phyloP scores from a whole-genome alignment of 1,140 invertebrate genomes.

The Habropoda laboriosa region DNA sequence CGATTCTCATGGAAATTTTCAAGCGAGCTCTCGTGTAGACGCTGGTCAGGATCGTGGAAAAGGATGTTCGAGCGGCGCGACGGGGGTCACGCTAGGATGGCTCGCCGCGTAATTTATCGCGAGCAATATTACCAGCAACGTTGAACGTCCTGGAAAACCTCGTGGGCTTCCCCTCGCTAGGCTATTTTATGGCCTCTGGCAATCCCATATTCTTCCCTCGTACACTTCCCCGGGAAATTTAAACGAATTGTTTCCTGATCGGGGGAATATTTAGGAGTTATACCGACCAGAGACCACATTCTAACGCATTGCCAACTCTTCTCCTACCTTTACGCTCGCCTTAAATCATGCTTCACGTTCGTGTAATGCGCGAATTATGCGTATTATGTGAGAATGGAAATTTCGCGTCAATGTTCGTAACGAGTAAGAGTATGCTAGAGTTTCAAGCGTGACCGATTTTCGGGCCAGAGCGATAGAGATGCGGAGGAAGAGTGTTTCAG shows the following conservation, averaged over 20 bases:
- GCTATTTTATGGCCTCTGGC: slow-evolving; percentile 48
- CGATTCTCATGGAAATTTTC: slow-evolving; percentile 59
- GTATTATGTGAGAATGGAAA: no score
- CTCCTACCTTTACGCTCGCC: no score
- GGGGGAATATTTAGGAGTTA: no score
- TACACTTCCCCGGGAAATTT: slow-evolving; percentile 23
- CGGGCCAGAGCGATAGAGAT: no score
- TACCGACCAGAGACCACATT: no score
- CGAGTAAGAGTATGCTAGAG: no score
- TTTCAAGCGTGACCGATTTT: no score
- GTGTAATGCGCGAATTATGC: no score
- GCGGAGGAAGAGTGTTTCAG: no score
- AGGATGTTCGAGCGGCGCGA: slow-evolving; percentile 23
- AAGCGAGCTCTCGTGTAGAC: slow-evolving; percentile 13
- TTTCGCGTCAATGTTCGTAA: no score
- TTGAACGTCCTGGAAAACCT: slow-evolving; percentile 23
- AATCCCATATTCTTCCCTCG: neutral
- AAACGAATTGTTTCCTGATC: slow-evolving; percentile 40
- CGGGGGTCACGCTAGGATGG: slow-evolving; percentile 16
- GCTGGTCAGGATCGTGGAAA: slow-evolving; percentile 32
- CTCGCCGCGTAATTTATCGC: slow-evolving; percentile 61
- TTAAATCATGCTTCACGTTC: no score
- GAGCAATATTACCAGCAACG: slow-evolving; percentile 58
- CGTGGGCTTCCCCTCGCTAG: neutral
- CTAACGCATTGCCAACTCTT: no score